phyloP scores from a whole-genome alignment of 1,140 invertebrate species.

The Dendroctonus ponderosae region DNA sequence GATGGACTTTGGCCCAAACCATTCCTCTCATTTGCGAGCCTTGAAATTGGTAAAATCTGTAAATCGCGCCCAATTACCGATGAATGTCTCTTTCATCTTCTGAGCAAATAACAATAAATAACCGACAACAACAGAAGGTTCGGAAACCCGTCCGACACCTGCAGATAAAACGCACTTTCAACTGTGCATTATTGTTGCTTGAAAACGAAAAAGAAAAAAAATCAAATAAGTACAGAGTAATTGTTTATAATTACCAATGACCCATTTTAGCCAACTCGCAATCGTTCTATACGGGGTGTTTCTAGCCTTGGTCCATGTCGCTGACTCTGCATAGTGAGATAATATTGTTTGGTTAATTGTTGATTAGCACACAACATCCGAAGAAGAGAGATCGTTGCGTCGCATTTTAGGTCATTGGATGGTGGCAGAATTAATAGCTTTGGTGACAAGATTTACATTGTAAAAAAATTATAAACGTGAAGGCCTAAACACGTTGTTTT shows the following conservation, averaged over 20 bases:
- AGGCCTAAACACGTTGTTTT: too few species aligned
- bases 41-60: too few species aligned
- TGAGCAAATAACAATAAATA: too few species aligned
- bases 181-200: not conserved
- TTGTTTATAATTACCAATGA: conserved; percentile 19
- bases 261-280: conserved; percentile 6
- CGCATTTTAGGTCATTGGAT: not conserved
- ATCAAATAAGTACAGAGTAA: conserved; percentile 16
- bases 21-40: too few species aligned
- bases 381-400: not conserved
- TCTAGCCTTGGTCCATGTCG: conserved; percentile 1
- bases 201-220: conserved; percentile 4
- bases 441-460: too few species aligned
- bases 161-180: conserved; percentile 7
- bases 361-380: not conserved
- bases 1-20: too few species aligned
- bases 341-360: conserved; percentile 9
- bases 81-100: too few species aligned
- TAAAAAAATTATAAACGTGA: too few species aligned
- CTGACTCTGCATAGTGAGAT: conserved; percentile 6
- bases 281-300: conserved; percentile 12
- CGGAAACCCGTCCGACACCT: conserved; percentile 7
- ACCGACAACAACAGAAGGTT: conserved; percentile 1
- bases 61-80: too few species aligned
- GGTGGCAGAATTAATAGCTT: too few species aligned